Conservation (phyloP, 2,888 invertebrate species). For the Augochlorella aurata region DNA sequence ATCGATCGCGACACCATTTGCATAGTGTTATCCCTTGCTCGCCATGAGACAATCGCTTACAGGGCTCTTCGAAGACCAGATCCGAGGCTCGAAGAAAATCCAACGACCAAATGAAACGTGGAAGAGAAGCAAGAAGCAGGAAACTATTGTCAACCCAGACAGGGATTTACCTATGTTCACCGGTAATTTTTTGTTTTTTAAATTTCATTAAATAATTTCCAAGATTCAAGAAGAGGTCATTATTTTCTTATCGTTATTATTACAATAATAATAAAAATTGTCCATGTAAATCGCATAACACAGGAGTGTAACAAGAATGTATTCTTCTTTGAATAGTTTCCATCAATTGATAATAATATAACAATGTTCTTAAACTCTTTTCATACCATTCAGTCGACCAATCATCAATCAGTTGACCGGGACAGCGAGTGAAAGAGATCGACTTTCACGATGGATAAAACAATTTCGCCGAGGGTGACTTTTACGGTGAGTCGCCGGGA, state of each 20-base stretch:
- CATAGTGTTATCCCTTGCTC: conserved; percentile 40
- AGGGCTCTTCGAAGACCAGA: not conserved
- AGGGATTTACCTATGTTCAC: too few species aligned
- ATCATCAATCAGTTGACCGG: not conserved
- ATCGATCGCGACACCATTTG: conserved; percentile 56
- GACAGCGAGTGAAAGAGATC: not conserved
- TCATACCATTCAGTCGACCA: too few species aligned
- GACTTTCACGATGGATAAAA: not conserved
- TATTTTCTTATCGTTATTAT: too few species aligned
- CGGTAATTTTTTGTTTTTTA: too few species aligned
- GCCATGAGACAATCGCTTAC: not conserved
- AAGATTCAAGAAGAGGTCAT: too few species aligned
- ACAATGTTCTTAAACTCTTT: too few species aligned
- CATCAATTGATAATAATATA: too few species aligned
- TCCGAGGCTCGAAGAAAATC: not conserved
- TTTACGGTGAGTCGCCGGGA: not conserved
- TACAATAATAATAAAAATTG: too few species aligned
- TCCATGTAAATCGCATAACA: too few species aligned
- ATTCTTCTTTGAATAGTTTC: too few species aligned
- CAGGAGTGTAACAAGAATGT: too few species aligned
- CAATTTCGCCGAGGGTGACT: not conserved
- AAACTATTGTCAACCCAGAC: not conserved
- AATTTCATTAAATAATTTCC: too few species aligned
- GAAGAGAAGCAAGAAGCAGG: not conserved
- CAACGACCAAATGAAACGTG: not conserved